Evolutionary conservation across 2,113 vertebrate genomes (phyloP), one percentile per base, ranked within the genome.

Genomic region (Ondatra zibethicus): DNA sequence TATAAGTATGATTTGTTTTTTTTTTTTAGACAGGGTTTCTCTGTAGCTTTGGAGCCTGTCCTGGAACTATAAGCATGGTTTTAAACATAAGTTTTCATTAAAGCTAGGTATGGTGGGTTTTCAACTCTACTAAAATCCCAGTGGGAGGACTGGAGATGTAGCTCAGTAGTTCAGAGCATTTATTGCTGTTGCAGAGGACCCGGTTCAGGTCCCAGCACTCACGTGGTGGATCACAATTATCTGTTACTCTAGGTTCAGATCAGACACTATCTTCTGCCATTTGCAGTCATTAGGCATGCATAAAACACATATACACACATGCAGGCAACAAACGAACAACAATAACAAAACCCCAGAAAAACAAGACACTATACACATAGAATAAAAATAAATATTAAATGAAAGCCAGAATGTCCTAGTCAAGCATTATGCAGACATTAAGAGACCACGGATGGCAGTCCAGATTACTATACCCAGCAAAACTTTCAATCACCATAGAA

Each of bases 51-150:
- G 19, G 19, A 58, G 6, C 19, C 58, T 58, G 19, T 21, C 58
- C 19, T 58, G 58, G 58, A 58, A 58, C 58, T 77, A 1, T 92
- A 73, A 76, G 36, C 91, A 82, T 66, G 58, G 8, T 77, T 94
- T 88, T 88, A 7, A 14, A 88, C 21, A 76, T 61, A 36, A 70
- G 23, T 12, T 75, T 92, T 89, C 95, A 91, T 95, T 95, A 88
- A 80, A 61, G 27, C 11, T 84, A 94, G 23, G 3, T 12, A 6
- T 47, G 42, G 16, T 63, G 36, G 16, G 36, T 55, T 88, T 66
- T 87, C 45, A 47, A 9, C 77, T 39, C 7, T 39, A 63, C 89
- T n/a, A 85, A 70, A 95, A 82, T 89, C 23, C 33, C 39, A 16
- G 0, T 31, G 70, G 89, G 36, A 63, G 4, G 31, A 7, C 61